Evolutionary conservation across 2,113 vertebrate species (phyloP).

Genomic region (Malaclemys terrapin): DNA sequence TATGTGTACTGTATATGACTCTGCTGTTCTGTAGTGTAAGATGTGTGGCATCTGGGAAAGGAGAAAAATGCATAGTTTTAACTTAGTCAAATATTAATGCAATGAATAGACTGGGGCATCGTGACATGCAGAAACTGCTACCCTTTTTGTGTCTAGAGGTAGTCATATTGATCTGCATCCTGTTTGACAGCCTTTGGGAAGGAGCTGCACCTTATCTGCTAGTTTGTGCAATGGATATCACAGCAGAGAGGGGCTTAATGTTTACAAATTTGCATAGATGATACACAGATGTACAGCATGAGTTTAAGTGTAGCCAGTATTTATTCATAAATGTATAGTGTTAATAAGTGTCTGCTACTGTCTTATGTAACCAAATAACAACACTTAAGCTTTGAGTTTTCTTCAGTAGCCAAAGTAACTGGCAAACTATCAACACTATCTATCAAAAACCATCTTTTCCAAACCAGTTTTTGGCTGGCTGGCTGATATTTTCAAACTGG

Average conservation of each 20-base stretch:
- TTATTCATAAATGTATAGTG: constrained; percentile 40
- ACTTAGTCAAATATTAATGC: accelerated
- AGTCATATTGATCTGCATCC: neutral
- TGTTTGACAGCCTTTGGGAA: neutral
- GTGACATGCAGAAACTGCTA: neutral
- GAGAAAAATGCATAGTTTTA: neutral
- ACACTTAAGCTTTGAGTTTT: neutral
- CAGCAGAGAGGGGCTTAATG: neutral
- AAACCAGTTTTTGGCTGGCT: neutral
- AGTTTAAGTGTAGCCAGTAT: constrained; percentile 23
- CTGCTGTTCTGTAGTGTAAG: neutral
- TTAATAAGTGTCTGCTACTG: constrained; percentile 8
- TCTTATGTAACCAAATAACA: constrained; percentile 14
- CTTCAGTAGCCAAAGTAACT: constrained; percentile 6
- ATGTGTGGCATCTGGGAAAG: accelerated
- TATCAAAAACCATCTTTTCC: neutral
- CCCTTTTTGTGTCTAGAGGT: neutral
- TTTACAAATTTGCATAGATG: constrained; percentile 17
- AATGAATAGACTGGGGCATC: neutral
- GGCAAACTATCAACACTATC: neutral
- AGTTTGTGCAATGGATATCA: neutral
- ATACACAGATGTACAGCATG: constrained; percentile 15
- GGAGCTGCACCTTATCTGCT: neutral
- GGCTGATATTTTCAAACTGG: neutral
- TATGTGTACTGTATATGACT: neutral